A percentile compares a stretch with the other conserved stretches of the same genome.
Conservation (phyloP, 2,113 vertebrate genomes). For the Sula dactylatra region DNA sequence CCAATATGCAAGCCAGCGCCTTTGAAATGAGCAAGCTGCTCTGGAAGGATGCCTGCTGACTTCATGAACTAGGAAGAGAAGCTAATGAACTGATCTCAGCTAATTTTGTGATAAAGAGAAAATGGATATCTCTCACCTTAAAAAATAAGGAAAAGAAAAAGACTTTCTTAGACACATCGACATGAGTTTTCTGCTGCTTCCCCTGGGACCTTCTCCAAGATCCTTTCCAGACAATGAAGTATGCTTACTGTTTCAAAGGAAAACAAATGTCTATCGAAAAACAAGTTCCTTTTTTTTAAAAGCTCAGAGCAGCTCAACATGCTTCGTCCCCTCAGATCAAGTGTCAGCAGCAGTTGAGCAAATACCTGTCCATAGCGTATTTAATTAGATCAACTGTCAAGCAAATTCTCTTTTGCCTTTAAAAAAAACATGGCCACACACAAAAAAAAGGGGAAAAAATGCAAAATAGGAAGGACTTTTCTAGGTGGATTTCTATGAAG, state of each 20-base stretch:
- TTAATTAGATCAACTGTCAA: constrained; percentile 29
- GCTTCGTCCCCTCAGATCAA: background rate
- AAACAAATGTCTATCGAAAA: background rate
- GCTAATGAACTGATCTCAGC: background rate
- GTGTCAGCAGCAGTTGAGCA: background rate
- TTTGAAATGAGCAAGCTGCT: background rate
- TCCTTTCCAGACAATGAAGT: background rate
- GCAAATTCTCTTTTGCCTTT: background rate
- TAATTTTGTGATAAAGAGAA: background rate
- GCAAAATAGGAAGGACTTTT: background rate
- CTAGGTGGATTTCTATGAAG: background rate
- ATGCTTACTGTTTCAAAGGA: background rate
- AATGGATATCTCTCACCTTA: background rate
- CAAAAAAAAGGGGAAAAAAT: background rate
- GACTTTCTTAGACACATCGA: background rate
- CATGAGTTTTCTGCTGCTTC: background rate
- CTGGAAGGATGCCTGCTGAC: background rate
- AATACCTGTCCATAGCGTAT: background rate
- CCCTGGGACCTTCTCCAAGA: background rate
- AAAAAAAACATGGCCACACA: background rate
- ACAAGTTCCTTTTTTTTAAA: background rate
- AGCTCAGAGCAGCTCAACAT: background rate
- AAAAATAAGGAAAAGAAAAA: background rate
- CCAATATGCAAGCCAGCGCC: rapidly evolving
- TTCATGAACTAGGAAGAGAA: background rate